These are phyloP conservation scores for Tachuris rubrigastra DNA, from an alignment of 2,113 vertebrate species.

Conservation along the genomic window DNA sequence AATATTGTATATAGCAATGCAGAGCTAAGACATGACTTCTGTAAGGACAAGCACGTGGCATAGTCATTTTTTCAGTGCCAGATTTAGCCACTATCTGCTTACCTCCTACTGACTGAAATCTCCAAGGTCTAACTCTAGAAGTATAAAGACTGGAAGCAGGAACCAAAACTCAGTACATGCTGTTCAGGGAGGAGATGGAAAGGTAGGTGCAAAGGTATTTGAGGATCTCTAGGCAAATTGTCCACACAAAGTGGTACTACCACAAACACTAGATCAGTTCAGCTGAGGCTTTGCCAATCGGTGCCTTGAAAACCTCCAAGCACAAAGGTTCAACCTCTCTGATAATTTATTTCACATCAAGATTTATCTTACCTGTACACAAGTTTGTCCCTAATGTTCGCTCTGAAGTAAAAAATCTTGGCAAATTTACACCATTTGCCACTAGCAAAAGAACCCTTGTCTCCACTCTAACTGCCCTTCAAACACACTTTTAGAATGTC, in stretches of 20 bases:
- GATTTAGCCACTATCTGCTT: slow-evolving; percentile 10
- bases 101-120: slow-evolving; percentile 3
- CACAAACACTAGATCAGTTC: background rate
- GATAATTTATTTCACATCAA: background rate
- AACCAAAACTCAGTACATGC: background rate
- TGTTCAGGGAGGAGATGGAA: background rate
- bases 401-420: background rate
- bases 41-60: slow-evolving; percentile 15
- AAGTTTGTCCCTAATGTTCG: background rate
- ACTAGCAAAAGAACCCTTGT: background rate
- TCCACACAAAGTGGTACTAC: background rate
- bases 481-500: background rate
- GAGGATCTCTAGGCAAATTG: background rate
- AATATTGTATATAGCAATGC: background rate
- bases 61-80: background rate
- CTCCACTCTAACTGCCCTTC: background rate
- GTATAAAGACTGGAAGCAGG: background rate
- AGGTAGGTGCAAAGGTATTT: background rate
- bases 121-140: background rate
- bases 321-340: background rate
- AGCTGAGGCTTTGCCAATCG: background rate
- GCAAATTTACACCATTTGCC: background rate
- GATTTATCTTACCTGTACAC: background rate
- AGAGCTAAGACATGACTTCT: background rate
- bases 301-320: background rate